Evolutionary conservation across 2,888 invertebrate genomes (phyloP), one percentile per base, ranked within the genome.

Genomic region (Ernsta delagoae): DNA sequence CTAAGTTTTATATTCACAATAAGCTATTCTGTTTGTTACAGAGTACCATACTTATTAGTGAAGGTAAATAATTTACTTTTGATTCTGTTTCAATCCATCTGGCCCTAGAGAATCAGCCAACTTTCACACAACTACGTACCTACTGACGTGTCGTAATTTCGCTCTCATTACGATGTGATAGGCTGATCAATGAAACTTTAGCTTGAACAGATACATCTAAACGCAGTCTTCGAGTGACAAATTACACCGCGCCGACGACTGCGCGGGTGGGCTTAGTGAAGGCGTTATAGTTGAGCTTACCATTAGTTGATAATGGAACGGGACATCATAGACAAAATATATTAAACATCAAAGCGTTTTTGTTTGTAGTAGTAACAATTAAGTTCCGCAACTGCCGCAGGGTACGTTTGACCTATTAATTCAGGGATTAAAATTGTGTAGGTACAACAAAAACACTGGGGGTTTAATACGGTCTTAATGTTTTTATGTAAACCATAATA

Each of bases 251-350:
- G 45, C 31, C 50, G 65, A n/a, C 65, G n/a, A 31, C 65, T 9
- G 71, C 79, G 80, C 83, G 87, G 89, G 90, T 86, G 91, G 90
- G 83, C 90, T 75, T 71, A 74, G 78, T 78, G 76, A 77, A 75
- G 76, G 71, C 72, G 76, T 56, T 80, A 80, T 59, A 39, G n/a
- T 57, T 65, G 48, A 6, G 50, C 8, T 7, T 12, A 41, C 65
- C 59, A 65, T 65, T 2, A 41, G 39, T n/a, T 59, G n/a, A 24
- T 50, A 12, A 50, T 11, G 53, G n/a, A 41, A n/a, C 12, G 31
- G 50, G 65, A 59, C 41, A 65, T 3, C 4, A 45, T 50, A 50
- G 4, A 24, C 50, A 12, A 48, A 41, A 41, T 41, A 41, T 41
- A 41, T n/a, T n/a, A n/a, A n/a, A n/a, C n/a, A n/a, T n/a, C n/a